These are phyloP conservation scores for Entomobrya proxima DNA, from an alignment of 2,888 invertebrate species.

Conservation along the genomic window DNA sequence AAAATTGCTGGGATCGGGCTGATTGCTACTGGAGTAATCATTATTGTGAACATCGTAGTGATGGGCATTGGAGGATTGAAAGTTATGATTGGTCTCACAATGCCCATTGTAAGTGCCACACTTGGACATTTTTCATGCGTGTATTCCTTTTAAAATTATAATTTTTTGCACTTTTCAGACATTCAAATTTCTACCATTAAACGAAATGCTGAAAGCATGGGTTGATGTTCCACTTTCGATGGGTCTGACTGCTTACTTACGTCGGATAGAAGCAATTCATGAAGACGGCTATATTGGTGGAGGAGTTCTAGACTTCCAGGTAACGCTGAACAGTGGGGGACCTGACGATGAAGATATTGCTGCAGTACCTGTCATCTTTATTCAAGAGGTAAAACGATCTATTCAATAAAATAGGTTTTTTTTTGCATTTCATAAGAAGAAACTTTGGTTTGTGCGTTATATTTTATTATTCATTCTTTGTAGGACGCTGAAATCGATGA, in stretches of 20 bases:
- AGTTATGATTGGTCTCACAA: conserved; percentile 54
- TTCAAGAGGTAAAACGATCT: conserved; percentile 61
- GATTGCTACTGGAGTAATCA: conserved; percentile 52
- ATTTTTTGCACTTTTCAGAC: conserved; percentile 18
- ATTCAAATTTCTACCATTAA: conserved; percentile 55
- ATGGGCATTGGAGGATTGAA: conserved; percentile 66
- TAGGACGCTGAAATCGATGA: conserved; percentile 68
- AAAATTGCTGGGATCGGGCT: conserved; percentile 50
- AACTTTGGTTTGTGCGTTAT: too few relatives aligned
- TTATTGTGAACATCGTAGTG: conserved; percentile 49
- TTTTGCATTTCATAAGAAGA: not conserved
- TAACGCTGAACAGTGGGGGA: conserved; percentile 55
- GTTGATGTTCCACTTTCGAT: conserved; percentile 62
- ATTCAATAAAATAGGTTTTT: not conserved
- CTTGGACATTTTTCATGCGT: not conserved
- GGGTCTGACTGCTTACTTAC: conserved; percentile 50
- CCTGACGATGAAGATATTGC: conserved; percentile 55
- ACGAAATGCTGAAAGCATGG: conserved; percentile 59
- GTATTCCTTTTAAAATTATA: not conserved
- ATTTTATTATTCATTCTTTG: not conserved
- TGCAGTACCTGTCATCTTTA: conserved; percentile 54
- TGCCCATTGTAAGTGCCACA: conserved; percentile 62
- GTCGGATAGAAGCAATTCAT: conserved; percentile 18
- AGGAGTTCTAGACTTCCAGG: conserved; percentile 55
- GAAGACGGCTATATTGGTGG: conserved; percentile 61